These are phyloP conservation scores for Bombus vancouverensis DNA, from an alignment of 1,140 invertebrate genomes.

Conservation along the genomic window DNA sequence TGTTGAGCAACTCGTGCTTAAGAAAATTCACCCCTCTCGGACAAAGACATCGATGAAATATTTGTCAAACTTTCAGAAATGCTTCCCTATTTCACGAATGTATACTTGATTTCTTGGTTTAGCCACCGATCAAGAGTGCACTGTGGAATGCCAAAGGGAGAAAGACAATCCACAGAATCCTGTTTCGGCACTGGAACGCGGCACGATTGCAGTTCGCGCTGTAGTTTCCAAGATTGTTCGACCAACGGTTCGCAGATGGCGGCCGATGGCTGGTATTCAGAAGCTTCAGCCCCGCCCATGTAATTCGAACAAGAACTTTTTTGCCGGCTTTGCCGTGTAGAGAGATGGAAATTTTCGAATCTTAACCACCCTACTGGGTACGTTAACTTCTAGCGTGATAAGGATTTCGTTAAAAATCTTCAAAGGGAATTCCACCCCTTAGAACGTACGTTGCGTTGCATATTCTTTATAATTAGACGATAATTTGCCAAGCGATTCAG, in stretches of 20 bases:
- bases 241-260: slow-evolving; percentile 60
- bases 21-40: not conserved
- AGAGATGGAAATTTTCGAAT: slow-evolving; percentile 17
- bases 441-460: not conserved
- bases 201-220: not conserved
- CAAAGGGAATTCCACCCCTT: not conserved
- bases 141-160: slow-evolving; percentile 4
- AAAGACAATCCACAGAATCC: slow-evolving; percentile 18
- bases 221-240: slow-evolving; percentile 59
- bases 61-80: not conserved
- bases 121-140: not conserved
- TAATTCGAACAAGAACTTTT: slow-evolving; percentile 68
- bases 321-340: not conserved
- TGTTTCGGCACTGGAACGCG: slow-evolving; percentile 24
- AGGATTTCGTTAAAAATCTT: slow-evolving; percentile 7
- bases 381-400: not conserved
- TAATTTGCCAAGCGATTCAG: not conserved
- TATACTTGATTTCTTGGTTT: not conserved
- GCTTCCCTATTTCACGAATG: not conserved
- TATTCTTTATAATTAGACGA: not conserved
- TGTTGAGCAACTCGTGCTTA: no score
- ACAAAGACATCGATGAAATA: no score
- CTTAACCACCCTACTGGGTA: not conserved
- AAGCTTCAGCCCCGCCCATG: slow-evolving; percentile 68
- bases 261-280: slow-evolving; percentile 58